Evolutionary conservation across 2,888 invertebrate species (phyloP).

Genomic region (Ophioninae sp.): DNA sequence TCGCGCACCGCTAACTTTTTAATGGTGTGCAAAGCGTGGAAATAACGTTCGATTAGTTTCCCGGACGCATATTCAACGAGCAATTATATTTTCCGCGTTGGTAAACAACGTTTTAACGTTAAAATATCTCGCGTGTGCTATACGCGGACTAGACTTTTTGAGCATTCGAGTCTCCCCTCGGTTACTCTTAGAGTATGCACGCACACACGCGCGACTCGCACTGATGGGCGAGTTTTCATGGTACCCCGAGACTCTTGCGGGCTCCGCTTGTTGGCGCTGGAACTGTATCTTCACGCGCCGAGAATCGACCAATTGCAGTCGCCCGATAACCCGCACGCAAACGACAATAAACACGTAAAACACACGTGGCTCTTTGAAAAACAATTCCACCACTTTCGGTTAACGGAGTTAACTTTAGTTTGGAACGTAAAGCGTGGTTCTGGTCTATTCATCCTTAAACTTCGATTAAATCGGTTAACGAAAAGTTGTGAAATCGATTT

Average conservation of each 20-base stretch:
- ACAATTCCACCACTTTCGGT: not conserved
- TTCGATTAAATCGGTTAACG: no score
- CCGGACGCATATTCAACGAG: not conserved
- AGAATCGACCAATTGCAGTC: not conserved
- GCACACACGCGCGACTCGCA: constrained; percentile 11
- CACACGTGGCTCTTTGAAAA: not conserved
- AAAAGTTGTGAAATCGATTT: no score
- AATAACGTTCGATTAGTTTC: not conserved
- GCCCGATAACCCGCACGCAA: not conserved
- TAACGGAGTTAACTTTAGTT: no score
- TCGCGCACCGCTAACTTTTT: not conserved
- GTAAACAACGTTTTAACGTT: constrained; percentile 2
- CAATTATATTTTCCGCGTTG: not conserved
- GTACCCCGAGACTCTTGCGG: not conserved
- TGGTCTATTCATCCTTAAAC: no score
- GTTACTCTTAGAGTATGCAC: constrained; percentile 15
- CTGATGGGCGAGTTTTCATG: constrained; percentile 63
- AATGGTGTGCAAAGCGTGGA: not conserved
- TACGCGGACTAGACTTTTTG: constrained; percentile 60
- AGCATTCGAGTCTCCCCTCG: constrained; percentile 71
- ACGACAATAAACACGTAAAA: no score
- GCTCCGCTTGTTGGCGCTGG: not conserved
- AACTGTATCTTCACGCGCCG: not conserved
- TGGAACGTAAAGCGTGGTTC: no score
- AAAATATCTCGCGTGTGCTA: constrained; percentile 47